Conservation (phyloP, 2,113 vertebrate genomes). For the Boulengeromyrus knoepffleri region DNA sequence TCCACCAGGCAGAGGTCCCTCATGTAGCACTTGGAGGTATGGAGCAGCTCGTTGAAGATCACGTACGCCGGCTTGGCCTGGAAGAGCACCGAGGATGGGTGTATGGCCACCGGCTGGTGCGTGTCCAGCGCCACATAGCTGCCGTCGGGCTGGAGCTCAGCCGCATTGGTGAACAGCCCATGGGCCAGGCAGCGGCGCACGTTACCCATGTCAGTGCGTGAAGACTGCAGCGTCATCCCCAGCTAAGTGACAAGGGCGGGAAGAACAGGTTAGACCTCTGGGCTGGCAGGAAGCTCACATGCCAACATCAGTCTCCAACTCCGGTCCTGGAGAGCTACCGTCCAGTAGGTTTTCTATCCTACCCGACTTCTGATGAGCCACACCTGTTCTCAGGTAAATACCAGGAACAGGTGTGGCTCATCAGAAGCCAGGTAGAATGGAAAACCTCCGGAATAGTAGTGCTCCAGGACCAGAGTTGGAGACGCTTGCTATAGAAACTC, state of each 20-base stretch:
- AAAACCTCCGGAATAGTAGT: background rate
- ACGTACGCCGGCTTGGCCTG: conserved; percentile 82
- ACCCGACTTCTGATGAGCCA: background rate
- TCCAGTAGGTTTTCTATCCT: background rate
- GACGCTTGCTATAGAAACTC: background rate
- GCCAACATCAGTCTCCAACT: background rate
- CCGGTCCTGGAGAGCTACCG: background rate
- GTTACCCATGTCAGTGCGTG: conserved; percentile 57
- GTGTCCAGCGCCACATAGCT: conserved; percentile 74
- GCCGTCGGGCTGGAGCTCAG: conserved; percentile 82
- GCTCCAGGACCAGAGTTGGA: background rate
- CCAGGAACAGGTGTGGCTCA: background rate
- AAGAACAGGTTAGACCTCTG: background rate
- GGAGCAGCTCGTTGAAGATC: conserved; percentile 79
- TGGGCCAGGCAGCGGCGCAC: conserved; percentile 86
- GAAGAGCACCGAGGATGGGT: conserved; percentile 90
- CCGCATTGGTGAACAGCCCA: conserved; percentile 81
- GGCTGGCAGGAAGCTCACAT: background rate
- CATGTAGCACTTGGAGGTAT: conserved; percentile 91
- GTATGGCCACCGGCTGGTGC: conserved; percentile 80
- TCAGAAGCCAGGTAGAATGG: background rate
- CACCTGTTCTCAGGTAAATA: background rate
- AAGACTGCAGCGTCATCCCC: conserved; percentile 74
- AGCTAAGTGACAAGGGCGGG: conserved; percentile 53
- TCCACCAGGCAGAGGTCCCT: conserved; percentile 86